Evolutionary conservation across 2,113 vertebrate genomes (phyloP).

Genomic region (Platanista minor): DNA sequence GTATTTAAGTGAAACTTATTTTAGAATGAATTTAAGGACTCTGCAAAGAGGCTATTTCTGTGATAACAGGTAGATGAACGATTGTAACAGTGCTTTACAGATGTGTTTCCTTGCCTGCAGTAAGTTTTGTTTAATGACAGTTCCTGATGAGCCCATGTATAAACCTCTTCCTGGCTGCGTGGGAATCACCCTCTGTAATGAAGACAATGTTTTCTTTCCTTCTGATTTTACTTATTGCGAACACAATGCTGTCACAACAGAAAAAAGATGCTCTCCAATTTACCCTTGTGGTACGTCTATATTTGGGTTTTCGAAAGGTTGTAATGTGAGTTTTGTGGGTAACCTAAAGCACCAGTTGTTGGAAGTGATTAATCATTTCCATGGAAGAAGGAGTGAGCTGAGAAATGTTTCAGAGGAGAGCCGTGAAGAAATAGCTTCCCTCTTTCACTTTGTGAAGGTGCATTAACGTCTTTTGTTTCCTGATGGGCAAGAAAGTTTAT

Average conservation of each 20-base stretch:
- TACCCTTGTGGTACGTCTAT: not conserved
- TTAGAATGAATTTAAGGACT: not conserved
- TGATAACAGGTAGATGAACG: not conserved
- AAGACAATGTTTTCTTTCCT: not conserved
- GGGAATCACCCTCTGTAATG: not conserved
- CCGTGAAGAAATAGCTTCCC: not conserved
- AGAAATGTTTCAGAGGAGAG: not conserved
- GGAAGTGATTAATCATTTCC: constrained; percentile 30
- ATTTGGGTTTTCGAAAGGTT: constrained; percentile 18
- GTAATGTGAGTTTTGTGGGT: not conserved
- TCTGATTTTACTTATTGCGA: constrained; percentile 36
- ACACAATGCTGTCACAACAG: not conserved
- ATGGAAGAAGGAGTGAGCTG: not conserved
- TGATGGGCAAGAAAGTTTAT: not conserved
- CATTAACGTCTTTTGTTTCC: not conserved
- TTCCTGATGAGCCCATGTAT: not conserved
- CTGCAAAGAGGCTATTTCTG: not conserved
- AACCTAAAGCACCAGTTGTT: constrained; percentile 23
- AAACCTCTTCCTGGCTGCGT: not conserved
- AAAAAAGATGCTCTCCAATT: not conserved
- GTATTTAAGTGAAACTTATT: not conserved
- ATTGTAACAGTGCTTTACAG: not conserved
- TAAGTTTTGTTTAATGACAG: not conserved
- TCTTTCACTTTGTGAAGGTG: not conserved
- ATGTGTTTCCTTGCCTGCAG: not conserved